Base-by-base conservation (phyloP, 1,140 invertebrate genomes). In the Trichonephila clavipes region DNA sequence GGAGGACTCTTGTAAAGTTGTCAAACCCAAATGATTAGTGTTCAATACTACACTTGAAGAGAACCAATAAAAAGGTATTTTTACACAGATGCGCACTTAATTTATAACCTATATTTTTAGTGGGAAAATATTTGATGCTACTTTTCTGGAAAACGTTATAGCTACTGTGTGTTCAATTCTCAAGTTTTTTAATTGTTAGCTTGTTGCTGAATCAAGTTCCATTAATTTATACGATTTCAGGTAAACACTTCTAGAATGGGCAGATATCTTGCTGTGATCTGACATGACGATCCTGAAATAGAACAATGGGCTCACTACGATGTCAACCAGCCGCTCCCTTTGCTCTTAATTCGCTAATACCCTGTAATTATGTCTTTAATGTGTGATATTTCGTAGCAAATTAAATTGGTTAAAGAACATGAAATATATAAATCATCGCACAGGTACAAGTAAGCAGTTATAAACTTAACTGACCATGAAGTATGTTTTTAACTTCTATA, bases 51-150 rank as follows among this genome's bases (percentile, higher is more conserved):
- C 21, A 12, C 34, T 58, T 59, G 28, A 19, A 89, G 69, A n/a
- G 69, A 21, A 12, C 44, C 87, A 59, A 72, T 89, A 89, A 77
- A 77, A 77, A 66, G 88, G 77, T 89, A 61, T 64, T 5, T 28
- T 34, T 64, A 24, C 34, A 21, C 34, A 21, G 83, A 2, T 88
- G 34, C 18, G 21, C 58, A 1, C 86, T 40, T 40, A 44, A 40
- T 88, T 88, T 88, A 88, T 88, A 40, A 24, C 8, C 6, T 66
- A 61, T 88, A 64, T 88, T 34, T 88, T 10, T 88, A 88, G 61
- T 2, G 34, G 28, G 28, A 21, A 40, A 44, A 44, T 87, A 10
- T 82, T 51, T 44, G 34, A 51, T 0, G 51, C 51, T 12, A 51
- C 51, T 51, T 1, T n/a, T 82, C 40, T n/a, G 1, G 4, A 28